Conservation (phyloP, 2,113 vertebrate genomes). For the Hoplias malabaricus region DNA sequence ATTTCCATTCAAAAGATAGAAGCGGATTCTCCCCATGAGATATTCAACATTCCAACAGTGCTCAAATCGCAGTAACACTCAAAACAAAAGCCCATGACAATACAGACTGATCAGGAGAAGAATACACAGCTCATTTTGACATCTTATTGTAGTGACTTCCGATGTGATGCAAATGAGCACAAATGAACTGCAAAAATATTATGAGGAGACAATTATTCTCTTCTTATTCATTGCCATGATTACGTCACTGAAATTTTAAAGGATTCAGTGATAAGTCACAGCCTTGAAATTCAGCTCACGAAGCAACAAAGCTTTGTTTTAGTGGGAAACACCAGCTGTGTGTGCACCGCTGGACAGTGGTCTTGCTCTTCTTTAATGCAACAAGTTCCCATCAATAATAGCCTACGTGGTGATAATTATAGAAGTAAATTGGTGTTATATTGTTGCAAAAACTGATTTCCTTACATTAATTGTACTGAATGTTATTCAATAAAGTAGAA, state of each 20-base stretch:
- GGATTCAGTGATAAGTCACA: background rate
- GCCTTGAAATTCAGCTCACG: background rate
- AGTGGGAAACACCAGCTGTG: background rate
- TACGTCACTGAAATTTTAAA: background rate
- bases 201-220: conserved; percentile 8
- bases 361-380: background rate
- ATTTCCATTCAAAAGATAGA: no score
- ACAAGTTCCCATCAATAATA: background rate
- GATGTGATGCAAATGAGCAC: background rate
- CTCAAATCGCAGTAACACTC: background rate
- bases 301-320: background rate
- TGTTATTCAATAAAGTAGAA: no score
- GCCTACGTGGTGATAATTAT: background rate
- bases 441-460: no score
- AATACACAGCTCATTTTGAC: background rate
- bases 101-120: background rate
- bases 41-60: background rate
- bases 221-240: background rate
- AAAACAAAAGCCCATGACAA: background rate
- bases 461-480: no score
- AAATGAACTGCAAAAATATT: background rate
- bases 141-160: background rate
- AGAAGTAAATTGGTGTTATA: no score
- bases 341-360: background rate
- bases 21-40: background rate